Percentiles rank a stretch among this genome's conserved stretches.
These are phyloP conservation scores for Ceuthmochares aereus DNA, from an alignment of 2,113 vertebrate genomes.

Conservation along the genomic window DNA sequence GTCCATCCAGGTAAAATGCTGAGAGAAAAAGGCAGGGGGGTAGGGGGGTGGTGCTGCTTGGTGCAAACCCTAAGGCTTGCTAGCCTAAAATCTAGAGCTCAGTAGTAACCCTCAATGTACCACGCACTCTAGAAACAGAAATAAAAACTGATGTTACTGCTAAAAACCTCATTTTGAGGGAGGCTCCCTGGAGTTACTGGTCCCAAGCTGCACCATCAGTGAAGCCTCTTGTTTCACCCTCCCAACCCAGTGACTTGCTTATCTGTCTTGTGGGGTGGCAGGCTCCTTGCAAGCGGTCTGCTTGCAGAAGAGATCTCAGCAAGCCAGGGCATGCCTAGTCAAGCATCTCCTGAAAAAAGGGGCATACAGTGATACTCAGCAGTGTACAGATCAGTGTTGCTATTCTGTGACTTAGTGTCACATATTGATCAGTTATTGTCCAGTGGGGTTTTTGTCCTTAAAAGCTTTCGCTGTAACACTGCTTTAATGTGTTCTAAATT, in stretches of 20 bases:
- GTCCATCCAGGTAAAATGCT: background rate
- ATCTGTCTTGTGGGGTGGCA: background rate
- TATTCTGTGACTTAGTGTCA: background rate
- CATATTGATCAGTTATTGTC: background rate
- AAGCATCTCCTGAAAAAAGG: background rate
- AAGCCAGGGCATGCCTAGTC: fast-evolving
- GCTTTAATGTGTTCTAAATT: conserved; percentile 12
- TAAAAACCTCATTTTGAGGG: background rate
- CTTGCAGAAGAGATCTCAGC: background rate
- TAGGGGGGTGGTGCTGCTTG: background rate
- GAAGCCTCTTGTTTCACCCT: background rate
- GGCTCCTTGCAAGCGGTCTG: fast-evolving
- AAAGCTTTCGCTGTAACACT: background rate
- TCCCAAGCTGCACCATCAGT: background rate
- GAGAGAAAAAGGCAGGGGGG: background rate
- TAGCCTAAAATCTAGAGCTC: background rate
- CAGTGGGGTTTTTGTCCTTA: background rate
- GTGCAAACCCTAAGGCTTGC: background rate
- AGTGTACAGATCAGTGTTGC: fast-evolving
- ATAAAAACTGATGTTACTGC: background rate
- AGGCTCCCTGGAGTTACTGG: no score
- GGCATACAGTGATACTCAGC: fast-evolving
- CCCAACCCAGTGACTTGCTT: background rate
- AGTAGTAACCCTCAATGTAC: no score
- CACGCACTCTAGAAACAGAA: background rate